Evolutionary conservation across 1,140 invertebrate genomes (phyloP).

Genomic region (Brachionus plicatilis): DNA sequence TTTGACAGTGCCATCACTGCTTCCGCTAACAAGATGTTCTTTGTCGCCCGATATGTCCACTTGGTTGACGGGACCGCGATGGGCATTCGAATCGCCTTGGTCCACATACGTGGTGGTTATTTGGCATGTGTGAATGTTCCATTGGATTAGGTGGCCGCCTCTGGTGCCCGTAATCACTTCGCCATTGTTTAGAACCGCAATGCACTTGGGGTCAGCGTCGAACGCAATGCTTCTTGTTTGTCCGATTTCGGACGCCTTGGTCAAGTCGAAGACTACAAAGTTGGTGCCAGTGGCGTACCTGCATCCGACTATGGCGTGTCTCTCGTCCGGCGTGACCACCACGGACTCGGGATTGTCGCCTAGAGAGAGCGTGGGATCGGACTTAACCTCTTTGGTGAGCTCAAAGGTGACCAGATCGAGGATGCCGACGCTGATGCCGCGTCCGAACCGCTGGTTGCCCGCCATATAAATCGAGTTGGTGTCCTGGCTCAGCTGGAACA

Average conservation of each 20-base stretch:
- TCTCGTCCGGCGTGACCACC: conserved; percentile 39
- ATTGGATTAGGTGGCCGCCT: conserved; percentile 20
- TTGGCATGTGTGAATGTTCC: conserved; percentile 39
- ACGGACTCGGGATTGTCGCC: conserved; percentile 20
- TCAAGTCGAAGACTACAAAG: conserved; percentile 41
- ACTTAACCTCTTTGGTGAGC: conserved; percentile 41
- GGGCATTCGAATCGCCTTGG: neutral
- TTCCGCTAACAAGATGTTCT: conserved; percentile 11
- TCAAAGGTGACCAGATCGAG: conserved; percentile 18
- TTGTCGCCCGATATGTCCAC: conserved; percentile 8
- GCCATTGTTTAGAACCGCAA: conserved; percentile 3
- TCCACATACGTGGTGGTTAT: conserved; percentile 3
- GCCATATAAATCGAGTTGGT: conserved; percentile 40
- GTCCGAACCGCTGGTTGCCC: conserved; percentile 39
- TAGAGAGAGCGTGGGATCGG: conserved; percentile 3
- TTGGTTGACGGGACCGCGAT: neutral
- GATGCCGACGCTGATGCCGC: conserved; percentile 38
- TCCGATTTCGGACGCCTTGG: conserved; percentile 16
- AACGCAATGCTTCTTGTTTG: conserved; percentile 7
- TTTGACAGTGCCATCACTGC: conserved; percentile 38
- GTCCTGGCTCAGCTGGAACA: conserved; percentile 29
- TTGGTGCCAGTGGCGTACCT: neutral
- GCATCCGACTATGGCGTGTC: conserved; percentile 39
- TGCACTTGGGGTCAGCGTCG: conserved; percentile 28
- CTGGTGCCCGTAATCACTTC: conserved; percentile 38